Conservation (phyloP, 2,888 invertebrate genomes). For the Ichneumoninae sp. region DNA sequence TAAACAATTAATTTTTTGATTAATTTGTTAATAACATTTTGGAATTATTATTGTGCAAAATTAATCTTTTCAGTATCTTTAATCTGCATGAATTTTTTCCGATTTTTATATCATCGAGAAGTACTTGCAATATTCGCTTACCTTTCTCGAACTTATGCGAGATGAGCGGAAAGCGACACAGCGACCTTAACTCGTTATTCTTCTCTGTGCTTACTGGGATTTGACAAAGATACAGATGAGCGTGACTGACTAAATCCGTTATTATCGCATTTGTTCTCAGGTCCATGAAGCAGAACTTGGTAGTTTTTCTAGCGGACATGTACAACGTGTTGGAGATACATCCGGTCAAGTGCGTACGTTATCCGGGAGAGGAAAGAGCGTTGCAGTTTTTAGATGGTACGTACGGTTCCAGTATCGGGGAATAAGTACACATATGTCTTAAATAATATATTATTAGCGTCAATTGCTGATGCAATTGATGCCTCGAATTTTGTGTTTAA, state of each 20-base stretch:
- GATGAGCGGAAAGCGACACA: too few species aligned
- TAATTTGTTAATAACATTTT: too few species aligned
- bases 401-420: slow-evolving; percentile 69
- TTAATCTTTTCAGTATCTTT: too few species aligned
- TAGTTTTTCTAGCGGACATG: slow-evolving; percentile 96
- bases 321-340: slow-evolving; percentile 97
- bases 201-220: not conserved
- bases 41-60: too few species aligned
- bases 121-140: too few species aligned
- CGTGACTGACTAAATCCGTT: not conserved
- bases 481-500: slow-evolving; percentile 39
- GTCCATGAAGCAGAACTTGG: slow-evolving; percentile 95
- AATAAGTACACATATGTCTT: slow-evolving; percentile 14
- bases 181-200: not conserved
- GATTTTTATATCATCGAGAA: too few species aligned
- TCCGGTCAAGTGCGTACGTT: slow-evolving; percentile 94
- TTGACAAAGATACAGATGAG: not conserved
- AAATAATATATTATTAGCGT: not conserved
- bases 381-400: slow-evolving; percentile 84
- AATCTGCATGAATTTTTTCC: too few species aligned
- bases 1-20: too few species aligned
- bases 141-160: too few species aligned
- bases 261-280: slow-evolving; percentile 85
- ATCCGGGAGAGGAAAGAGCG: slow-evolving; percentile 89
- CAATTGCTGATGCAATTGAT: not conserved